These are phyloP conservation scores for Stratiomys singularior DNA, from an alignment of 2,888 invertebrate species.

Conservation along the genomic window DNA sequence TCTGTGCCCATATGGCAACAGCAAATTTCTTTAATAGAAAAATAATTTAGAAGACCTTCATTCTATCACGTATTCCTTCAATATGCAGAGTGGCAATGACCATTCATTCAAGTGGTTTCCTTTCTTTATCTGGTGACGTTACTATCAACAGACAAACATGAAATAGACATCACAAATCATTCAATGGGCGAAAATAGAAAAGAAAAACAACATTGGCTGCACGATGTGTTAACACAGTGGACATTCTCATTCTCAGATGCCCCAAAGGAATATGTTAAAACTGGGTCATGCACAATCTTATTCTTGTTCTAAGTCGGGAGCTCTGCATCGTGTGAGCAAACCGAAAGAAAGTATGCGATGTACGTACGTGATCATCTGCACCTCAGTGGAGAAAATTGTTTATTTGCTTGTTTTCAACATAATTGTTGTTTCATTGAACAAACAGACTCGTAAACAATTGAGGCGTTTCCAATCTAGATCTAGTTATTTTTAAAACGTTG, in stretches of 20 bases:
- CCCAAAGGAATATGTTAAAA: not conserved
- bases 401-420: no score
- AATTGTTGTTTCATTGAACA: no score
- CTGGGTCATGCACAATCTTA: not conserved
- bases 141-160: not conserved
- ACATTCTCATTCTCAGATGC: no score
- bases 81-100: not conserved
- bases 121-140: not conserved
- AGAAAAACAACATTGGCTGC: no score
- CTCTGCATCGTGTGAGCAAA: not conserved
- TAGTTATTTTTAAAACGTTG: no score
- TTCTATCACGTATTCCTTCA: conserved; percentile 2
- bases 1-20: no score
- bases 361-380: not conserved
- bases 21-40: no score
- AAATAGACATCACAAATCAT: conserved; percentile 2
- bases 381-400: not conserved
- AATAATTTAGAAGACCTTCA: not conserved
- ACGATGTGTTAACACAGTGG: no score
- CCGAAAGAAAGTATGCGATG: not conserved
- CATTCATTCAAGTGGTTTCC: not conserved
- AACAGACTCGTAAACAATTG: no score
- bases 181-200: not conserved
- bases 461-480: no score
- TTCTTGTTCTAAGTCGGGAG: not conserved